phyloP scores from a whole-genome alignment of 2,797 vertebrate genomes.

The Trematocara caparti region DNA sequence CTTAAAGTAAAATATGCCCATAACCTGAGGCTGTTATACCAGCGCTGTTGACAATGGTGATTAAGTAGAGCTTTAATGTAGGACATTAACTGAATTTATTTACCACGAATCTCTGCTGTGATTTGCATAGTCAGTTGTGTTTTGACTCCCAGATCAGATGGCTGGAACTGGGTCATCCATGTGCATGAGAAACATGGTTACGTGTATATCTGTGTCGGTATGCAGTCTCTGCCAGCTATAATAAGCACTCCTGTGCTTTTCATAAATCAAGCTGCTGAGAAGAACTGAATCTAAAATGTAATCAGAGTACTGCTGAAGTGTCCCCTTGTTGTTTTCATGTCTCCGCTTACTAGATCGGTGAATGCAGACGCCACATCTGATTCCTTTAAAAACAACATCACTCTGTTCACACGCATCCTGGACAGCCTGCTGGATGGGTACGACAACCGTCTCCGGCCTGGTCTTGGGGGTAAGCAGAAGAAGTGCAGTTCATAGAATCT shows the following conservation, averaged over 20 bases:
- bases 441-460: conserved; percentile 96
- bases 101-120: conserved; percentile 47
- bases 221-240: conserved; percentile 9
- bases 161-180: conserved; percentile 61
- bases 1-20: conserved; percentile 3
- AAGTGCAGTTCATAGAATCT: neutral
- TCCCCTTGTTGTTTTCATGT: neutral
- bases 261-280: conserved; percentile 5
- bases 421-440: conserved; percentile 98
- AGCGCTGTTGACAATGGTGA: conserved; percentile 1
- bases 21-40: conserved; percentile 12
- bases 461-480: conserved; percentile 88
- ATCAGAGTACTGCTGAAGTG: neutral
- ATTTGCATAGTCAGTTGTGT: conserved; percentile 58
- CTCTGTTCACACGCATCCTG: conserved; percentile 95
- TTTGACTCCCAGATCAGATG: conserved; percentile 62
- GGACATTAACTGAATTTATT: conserved; percentile 43
- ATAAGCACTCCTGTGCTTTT: conserved; percentile 3
- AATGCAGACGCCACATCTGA: conserved; percentile 85
- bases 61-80: conserved; percentile 17
- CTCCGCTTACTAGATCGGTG: conserved; percentile 78
- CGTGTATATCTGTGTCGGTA: conserved; percentile 27
- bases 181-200: conserved; percentile 22
- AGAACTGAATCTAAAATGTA: conserved; percentile 4
- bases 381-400: conserved; percentile 96